Evolutionary conservation across 2,113 vertebrate species (phyloP).

Genomic region (Saccopteryx leptura): DNA sequence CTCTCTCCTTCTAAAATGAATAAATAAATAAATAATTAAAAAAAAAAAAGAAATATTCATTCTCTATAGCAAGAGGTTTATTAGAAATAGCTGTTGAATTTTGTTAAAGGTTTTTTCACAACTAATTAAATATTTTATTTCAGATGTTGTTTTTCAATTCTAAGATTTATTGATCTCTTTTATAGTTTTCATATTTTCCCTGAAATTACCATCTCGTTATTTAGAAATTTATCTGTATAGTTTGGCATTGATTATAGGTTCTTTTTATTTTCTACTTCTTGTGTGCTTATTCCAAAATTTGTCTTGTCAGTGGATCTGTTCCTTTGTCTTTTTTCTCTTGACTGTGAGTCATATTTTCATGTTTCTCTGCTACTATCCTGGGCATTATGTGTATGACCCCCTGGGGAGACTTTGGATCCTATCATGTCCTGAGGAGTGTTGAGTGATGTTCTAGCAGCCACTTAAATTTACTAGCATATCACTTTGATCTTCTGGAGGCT

Average conservation of each 20-base stretch:
- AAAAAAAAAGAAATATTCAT: background rate
- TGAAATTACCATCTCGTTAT: background rate
- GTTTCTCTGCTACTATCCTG: background rate
- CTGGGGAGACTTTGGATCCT: background rate
- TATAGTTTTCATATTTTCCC: background rate
- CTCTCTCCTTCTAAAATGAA: too few species aligned
- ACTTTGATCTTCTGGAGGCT: background rate
- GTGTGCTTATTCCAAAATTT: background rate
- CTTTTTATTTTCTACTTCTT: background rate
- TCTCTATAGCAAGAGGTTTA: background rate
- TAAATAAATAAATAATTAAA: too few species aligned
- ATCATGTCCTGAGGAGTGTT: background rate
- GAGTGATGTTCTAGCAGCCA: background rate
- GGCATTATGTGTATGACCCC: background rate
- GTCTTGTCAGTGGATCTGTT: background rate
- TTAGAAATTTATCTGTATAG: background rate
- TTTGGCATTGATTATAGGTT: background rate
- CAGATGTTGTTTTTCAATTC: background rate
- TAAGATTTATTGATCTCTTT: background rate
- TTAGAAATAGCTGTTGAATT: background rate
- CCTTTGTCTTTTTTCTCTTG: background rate
- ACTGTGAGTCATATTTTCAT: background rate
- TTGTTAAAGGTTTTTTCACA: conserved; percentile 12
- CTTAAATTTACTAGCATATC: background rate
- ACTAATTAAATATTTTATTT: conserved; percentile 25